These are phyloP conservation scores for Ochotona princeps DNA, from an alignment of 2,113 vertebrate genomes.

Conservation along the genomic window DNA sequence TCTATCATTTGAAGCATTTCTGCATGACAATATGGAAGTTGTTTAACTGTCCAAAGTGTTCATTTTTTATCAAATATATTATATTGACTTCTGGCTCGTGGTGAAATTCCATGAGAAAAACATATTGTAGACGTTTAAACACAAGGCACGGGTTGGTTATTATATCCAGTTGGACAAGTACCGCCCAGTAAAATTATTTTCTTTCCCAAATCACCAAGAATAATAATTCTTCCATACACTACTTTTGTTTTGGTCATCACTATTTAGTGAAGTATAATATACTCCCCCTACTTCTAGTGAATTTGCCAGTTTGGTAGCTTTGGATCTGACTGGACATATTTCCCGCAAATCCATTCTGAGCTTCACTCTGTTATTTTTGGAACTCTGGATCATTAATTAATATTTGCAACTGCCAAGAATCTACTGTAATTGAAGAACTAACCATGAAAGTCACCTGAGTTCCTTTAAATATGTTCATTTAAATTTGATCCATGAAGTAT, in stretches of 20 bases:
- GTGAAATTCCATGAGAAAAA: constrained; percentile 23
- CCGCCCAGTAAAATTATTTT: constrained; percentile 44
- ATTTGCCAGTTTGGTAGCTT: constrained; percentile 75
- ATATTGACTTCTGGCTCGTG: not conserved
- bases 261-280: constrained; percentile 43
- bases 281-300: constrained; percentile 61
- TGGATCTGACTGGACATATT: constrained; percentile 50
- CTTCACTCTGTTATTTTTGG: constrained; percentile 70
- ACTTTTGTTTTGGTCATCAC: constrained; percentile 26
- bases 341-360: constrained; percentile 61
- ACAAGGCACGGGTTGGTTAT: not conserved
- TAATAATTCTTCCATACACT: constrained; percentile 11
- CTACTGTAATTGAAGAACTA: constrained; percentile 71
- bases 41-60: not conserved
- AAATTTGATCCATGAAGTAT: constrained; percentile 70
- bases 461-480: constrained; percentile 68
- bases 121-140: constrained; percentile 32
- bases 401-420: constrained; percentile 69
- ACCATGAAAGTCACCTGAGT: constrained; percentile 60
- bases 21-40: not conserved
- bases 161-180: not conserved
- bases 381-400: constrained; percentile 55
- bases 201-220: constrained; percentile 28
- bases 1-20: not conserved
- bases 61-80: not conserved